A percentile compares a stretch with the other conserved stretches of the same genome.
Evolutionary conservation across 2,888 invertebrate species (phyloP).

Genomic region (Acleris literana): DNA sequence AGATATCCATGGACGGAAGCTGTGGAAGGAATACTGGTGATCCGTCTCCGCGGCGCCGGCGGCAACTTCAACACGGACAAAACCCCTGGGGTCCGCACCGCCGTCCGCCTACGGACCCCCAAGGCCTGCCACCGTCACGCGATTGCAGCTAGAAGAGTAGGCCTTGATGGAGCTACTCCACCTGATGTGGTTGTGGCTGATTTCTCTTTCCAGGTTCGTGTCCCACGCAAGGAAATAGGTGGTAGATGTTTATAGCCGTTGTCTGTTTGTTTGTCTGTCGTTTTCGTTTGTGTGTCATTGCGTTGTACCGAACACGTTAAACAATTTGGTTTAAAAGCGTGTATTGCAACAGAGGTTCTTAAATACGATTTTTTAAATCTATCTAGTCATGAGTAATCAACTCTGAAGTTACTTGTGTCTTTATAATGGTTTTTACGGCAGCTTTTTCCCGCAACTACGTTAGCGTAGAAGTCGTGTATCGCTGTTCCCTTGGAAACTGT

Average conservation of each 20-base stretch:
- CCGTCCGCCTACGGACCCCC: constrained; percentile 62
- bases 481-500: too few species aligned
- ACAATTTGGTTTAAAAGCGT: too few species aligned
- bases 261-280: background rate
- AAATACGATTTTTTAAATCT: too few species aligned
- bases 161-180: constrained; percentile 49
- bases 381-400: too few species aligned
- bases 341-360: too few species aligned
- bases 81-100: constrained; percentile 58
- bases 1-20: constrained; percentile 79
- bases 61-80: constrained; percentile 39
- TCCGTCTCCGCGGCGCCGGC: constrained; percentile 66
- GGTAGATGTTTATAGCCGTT: background rate
- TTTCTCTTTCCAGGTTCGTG: constrained; percentile 71
- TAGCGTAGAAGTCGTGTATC: too few species aligned
- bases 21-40: constrained; percentile 78
- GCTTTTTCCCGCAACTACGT: too few species aligned
- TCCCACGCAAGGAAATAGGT: background rate
- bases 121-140: constrained; percentile 74
- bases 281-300: background rate
- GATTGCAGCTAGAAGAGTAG: constrained; percentile 61
- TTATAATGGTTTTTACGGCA: too few species aligned
- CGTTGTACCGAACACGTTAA: too few species aligned
- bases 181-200: constrained; percentile 70
- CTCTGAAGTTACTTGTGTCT: too few species aligned